Percentiles rank a stretch among this genome's conserved stretches.
Evolutionary conservation across 2,113 vertebrate genomes (phyloP).

Genomic region (Fukomys damarensis): DNA sequence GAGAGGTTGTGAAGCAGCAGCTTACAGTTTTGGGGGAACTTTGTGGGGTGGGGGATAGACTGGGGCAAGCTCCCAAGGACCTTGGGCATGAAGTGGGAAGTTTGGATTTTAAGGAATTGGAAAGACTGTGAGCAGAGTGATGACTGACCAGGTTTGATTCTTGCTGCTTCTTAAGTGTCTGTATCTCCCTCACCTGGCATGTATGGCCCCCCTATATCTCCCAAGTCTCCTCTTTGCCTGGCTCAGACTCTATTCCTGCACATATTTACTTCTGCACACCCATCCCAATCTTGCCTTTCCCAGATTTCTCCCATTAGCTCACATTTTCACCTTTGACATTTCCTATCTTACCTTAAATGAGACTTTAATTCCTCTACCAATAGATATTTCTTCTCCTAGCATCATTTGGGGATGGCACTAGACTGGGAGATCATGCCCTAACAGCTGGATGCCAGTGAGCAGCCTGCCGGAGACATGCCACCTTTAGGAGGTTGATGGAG

Average conservation of each 20-base stretch:
- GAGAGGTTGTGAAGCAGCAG: background rate
- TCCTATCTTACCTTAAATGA: background rate
- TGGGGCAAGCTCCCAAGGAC: background rate
- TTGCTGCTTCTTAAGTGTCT: background rate
- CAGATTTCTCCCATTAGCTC: background rate
- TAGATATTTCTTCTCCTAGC: background rate
- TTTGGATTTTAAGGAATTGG: background rate
- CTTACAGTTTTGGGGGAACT: background rate
- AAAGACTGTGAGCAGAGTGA: background rate
- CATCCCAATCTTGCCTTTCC: background rate
- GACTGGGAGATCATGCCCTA: background rate
- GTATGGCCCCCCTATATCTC: background rate
- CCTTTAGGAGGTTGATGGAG: background rate
- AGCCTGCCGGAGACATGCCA: background rate
- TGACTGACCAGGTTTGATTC: background rate
- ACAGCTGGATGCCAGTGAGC: background rate
- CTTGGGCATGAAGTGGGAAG: background rate
- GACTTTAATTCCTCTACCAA: background rate
- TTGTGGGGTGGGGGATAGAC: too few species aligned
- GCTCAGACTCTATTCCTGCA: background rate
- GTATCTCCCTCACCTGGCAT: background rate
- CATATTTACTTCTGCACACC: background rate
- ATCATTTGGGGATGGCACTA: background rate
- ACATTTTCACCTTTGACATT: background rate
- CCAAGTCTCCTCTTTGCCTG: background rate